Base-by-base conservation (phyloP, 2,888 invertebrate genomes). In the Phlogophora meticulosa region DNA sequence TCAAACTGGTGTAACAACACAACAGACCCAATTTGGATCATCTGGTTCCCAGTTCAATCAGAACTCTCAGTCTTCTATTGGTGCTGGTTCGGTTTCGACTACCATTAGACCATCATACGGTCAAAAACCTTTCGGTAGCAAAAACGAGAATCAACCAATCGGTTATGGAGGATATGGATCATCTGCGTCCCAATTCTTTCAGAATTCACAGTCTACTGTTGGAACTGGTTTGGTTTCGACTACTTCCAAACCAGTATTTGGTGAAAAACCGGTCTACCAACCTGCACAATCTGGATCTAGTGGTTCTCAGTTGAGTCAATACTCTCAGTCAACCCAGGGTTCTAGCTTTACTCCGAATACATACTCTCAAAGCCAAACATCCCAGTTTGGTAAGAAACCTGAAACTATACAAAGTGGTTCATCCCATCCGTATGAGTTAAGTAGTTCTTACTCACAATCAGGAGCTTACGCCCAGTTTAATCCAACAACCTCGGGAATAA, bases 101-200 rank as follows among this genome's bases (percentile, higher is more conserved):
- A 20, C 48, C 11, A 4, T 10, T 24, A 70, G 72, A 9, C 69
- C 69, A 38, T 49, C 17, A 9, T 22, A 42, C 24, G 34, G 34
- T n/a, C 67, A 67, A 36, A 34, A 45, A 55, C 48, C 66, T 34
- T 24, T 72, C 4, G 73, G 64, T 10, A n/a, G n/a, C n/a, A n/a
- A n/a, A n/a, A n/a, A n/a, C n/a, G n/a, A n/a, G n/a, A n/a, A n/a
- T n/a, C n/a, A n/a, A n/a, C n/a, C n/a, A n/a, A n/a, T n/a, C n/a
- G n/a, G n/a, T n/a, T n/a, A n/a, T n/a, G n/a, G n/a, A n/a, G n/a
- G n/a, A n/a, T n/a, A n/a, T n/a, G n/a, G n/a, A n/a, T n/a, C n/a
- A n/a, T n/a, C n/a, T n/a, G n/a, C n/a, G n/a, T n/a, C n/a, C n/a
- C n/a, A n/a, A n/a, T n/a, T n/a, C n/a, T n/a, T n/a, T n/a, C n/a